phyloP scores from a whole-genome alignment of 2,888 invertebrate genomes.

The Hipparchia sbordonii region DNA sequence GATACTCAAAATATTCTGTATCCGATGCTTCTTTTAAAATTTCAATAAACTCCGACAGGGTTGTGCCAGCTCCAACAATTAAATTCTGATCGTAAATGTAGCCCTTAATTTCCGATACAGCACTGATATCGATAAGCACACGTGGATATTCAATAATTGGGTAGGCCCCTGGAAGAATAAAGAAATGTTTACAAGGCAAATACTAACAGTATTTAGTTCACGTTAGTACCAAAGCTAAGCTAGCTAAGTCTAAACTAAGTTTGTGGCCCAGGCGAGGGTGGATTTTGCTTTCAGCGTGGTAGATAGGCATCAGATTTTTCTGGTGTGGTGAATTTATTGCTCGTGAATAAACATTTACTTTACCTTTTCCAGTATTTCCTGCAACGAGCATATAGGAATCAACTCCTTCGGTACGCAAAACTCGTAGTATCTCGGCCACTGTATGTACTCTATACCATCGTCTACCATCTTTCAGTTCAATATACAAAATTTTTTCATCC shows the following conservation, averaged over 20 bases:
- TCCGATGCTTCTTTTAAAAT: conserved; percentile 57
- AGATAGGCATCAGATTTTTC: too few species aligned
- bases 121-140: conserved; percentile 84
- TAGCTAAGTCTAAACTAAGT: too few species aligned
- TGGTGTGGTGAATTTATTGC: too few species aligned
- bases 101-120: conserved; percentile 80
- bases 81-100: conserved; percentile 64
- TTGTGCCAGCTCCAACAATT: conserved; percentile 79
- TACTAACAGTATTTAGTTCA: neutral
- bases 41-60: conserved; percentile 72
- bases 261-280: too few species aligned
- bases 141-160: conserved; percentile 61
- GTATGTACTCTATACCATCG: conserved; percentile 80
- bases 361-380: conserved; percentile 66
- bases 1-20: conserved; percentile 75
- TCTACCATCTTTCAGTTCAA: conserved; percentile 59
- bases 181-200: neutral
- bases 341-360: neutral
- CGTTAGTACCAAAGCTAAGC: too few species aligned
- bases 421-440: conserved; percentile 75
- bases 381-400: conserved; percentile 84
- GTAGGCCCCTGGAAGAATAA: conserved; percentile 61
- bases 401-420: conserved; percentile 74
- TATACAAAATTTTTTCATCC: conserved; percentile 54
- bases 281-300: too few species aligned